Evolutionary conservation across 2,797 vertebrate species (phyloP).

Genomic region (Anabacerthia variegaticeps): DNA sequence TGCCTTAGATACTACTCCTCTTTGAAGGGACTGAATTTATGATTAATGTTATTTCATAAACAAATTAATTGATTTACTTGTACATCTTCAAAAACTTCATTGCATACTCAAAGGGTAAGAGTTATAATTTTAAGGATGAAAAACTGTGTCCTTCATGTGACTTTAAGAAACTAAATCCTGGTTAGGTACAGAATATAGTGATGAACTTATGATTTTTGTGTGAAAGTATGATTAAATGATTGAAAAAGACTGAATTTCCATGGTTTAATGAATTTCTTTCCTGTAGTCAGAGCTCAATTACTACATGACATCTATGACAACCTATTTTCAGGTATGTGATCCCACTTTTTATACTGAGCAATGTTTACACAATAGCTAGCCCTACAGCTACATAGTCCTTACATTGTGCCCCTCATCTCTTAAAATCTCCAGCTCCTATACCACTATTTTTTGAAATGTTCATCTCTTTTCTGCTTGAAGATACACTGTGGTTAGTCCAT

Average conservation of each 20-base stretch:
- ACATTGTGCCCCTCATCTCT: background rate
- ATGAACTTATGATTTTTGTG: background rate
- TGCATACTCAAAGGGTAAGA: background rate
- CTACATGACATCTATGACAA: background rate
- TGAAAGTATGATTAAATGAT: background rate
- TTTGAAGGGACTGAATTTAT: slow-evolving; percentile 36
- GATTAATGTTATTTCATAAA: slow-evolving; percentile 35
- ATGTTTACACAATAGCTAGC: background rate
- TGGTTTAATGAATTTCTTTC: background rate
- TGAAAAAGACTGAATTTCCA: background rate
- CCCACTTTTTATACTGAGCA: background rate
- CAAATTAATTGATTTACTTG: slow-evolving; percentile 29
- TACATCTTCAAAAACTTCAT: background rate
- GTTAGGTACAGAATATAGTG: background rate
- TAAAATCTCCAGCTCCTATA: background rate
- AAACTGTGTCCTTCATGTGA: background rate
- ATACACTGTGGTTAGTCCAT: background rate
- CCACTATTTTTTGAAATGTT: background rate
- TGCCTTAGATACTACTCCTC: slow-evolving; percentile 15
- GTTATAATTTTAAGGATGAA: background rate
- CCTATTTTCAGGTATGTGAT: background rate
- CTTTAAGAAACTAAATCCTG: background rate
- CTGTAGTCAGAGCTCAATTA: background rate
- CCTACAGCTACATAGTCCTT: background rate
- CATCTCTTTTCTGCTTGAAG: background rate